Conservation (phyloP, 2,113 vertebrate species). For the Microcebus lehilahytsara region DNA sequence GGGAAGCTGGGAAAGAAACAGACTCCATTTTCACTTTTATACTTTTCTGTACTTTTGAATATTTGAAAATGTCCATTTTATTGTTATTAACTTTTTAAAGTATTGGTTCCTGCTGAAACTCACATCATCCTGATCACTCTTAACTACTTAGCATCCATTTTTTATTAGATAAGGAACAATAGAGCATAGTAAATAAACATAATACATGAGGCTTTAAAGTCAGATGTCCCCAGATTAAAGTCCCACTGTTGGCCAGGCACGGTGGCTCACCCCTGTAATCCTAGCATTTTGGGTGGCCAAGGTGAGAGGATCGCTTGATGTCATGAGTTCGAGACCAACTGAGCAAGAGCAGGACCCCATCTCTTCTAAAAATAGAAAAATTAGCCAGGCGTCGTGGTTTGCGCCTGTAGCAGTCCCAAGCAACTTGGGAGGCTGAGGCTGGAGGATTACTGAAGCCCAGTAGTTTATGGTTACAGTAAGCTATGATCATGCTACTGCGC, state of each 20-base stretch:
- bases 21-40: neutral
- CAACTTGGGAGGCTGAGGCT: too few species aligned
- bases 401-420: too few species aligned
- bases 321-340: too few species aligned
- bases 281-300: too few species aligned
- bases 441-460: too few species aligned
- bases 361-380: too few species aligned
- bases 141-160: neutral
- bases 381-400: too few species aligned
- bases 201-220: neutral
- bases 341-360: too few species aligned
- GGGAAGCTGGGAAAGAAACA: neutral
- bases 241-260: neutral
- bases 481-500: too few species aligned
- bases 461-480: too few species aligned
- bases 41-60: neutral
- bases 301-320: too few species aligned
- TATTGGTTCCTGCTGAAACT: neutral
- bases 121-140: neutral
- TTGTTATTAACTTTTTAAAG: neutral
- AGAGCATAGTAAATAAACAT: neutral
- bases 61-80: neutral
- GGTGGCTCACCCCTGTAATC: too few species aligned
- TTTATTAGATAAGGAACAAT: neutral
- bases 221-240: neutral